Evolutionary conservation across 1,140 invertebrate species (phyloP).

Genomic region (Orius insidiosus): DNA sequence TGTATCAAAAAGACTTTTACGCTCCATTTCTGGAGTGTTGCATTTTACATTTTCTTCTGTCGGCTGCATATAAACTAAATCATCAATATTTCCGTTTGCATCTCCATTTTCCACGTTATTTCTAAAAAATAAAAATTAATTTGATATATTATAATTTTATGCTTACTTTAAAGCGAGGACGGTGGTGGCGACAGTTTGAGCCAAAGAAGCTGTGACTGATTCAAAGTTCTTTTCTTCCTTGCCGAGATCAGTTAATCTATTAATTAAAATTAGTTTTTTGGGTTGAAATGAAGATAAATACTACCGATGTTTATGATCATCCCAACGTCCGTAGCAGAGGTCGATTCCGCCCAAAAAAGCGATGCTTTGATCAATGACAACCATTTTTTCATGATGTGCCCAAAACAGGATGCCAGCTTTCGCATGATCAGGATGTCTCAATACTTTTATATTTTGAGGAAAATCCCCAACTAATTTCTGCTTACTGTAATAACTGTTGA

Average conservation of each 20-base stretch:
- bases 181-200: conserved; percentile 1
- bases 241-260: conserved; percentile 57
- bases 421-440: conserved; percentile 91
- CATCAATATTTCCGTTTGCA: too few relatives aligned
- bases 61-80: conserved; percentile 15
- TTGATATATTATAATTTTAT: not conserved
- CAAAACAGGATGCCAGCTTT: conserved; percentile 75
- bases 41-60: conserved; percentile 35
- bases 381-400: conserved; percentile 97
- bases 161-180: conserved; percentile 5
- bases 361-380: conserved; percentile 83
- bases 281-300: conserved; percentile 1
- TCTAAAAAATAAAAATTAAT: not conserved
- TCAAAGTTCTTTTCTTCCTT: conserved; percentile 24
- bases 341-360: conserved; percentile 93
- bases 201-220: not conserved
- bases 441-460: conserved; percentile 37
- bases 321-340: conserved; percentile 83
- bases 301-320: conserved; percentile 50
- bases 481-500: conserved; percentile 92
- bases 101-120: too few relatives aligned
- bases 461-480: conserved; percentile 38
- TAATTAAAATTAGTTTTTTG: conserved; percentile 17
- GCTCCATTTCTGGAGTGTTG: conserved; percentile 45
- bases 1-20: conserved; percentile 44